Evolutionary conservation across 1,140 invertebrate species (phyloP).

Genomic region (Hycleus phaleratus): DNA sequence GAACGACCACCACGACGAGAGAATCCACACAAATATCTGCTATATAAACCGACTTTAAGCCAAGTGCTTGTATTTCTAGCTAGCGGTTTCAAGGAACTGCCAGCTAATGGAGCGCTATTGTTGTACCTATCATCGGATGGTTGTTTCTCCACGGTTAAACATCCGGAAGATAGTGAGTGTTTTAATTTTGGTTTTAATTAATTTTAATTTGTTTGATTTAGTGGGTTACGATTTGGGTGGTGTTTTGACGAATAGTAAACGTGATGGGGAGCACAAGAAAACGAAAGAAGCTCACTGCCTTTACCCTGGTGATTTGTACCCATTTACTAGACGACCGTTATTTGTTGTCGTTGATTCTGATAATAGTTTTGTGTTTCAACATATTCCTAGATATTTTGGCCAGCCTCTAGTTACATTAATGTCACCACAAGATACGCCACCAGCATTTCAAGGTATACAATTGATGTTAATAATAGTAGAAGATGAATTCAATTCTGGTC

Average conservation of each 20-base stretch:
- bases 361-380: conserved; percentile 90
- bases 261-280: conserved; percentile 58
- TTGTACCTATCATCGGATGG: conserved; percentile 93
- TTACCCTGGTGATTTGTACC: conserved; percentile 88
- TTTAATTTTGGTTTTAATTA: not conserved
- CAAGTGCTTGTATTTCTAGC: conserved; percentile 90
- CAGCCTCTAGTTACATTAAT: conserved; percentile 91
- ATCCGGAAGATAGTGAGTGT: conserved; percentile 80
- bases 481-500: not conserved
- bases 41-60: conserved; percentile 92
- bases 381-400: conserved; percentile 87
- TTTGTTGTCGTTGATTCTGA: conserved; percentile 93
- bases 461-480: not conserved
- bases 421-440: conserved; percentile 85
- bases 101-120: conserved; percentile 80
- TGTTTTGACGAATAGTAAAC: conserved; percentile 76
- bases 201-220: conserved; percentile 35
- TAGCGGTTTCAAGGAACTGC: conserved; percentile 90
- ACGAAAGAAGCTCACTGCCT: conserved; percentile 78
- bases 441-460: conserved; percentile 66
- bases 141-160: conserved; percentile 78
- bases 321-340: conserved; percentile 84
- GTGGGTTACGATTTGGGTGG: conserved; percentile 91
- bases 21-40: conserved; percentile 94
- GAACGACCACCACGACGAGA: conserved; percentile 61